Percentiles rank a stretch among this genome's conserved stretches.
These are phyloP conservation scores for Tenualosa ilisha DNA, from an alignment of 2,797 vertebrate genomes.

Conservation along the genomic window DNA sequence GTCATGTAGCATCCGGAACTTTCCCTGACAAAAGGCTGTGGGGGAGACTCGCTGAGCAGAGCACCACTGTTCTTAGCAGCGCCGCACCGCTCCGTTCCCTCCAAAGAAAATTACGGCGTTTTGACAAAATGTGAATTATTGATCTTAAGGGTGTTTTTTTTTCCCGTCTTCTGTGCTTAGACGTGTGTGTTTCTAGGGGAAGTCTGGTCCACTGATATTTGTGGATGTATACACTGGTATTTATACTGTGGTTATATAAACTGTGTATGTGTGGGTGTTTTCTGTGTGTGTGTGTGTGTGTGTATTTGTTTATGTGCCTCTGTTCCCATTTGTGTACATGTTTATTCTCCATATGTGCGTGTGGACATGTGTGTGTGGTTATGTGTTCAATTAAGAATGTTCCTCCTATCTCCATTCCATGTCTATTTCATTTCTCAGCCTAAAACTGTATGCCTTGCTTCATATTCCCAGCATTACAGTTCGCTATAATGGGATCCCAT, in stretches of 20 bases:
- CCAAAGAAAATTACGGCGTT: constrained; percentile 70
- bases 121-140: constrained; percentile 75
- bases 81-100: constrained; percentile 53
- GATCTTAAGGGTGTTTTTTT: constrained; percentile 66
- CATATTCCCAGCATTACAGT: not conserved
- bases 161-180: constrained; percentile 55
- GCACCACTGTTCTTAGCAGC: constrained; percentile 42
- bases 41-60: not conserved
- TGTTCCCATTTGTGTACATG: not conserved
- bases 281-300: constrained; percentile 33
- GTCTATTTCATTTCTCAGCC: not conserved
- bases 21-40: constrained; percentile 11
- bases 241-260: not conserved
- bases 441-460: not conserved
- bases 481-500: constrained; percentile 40
- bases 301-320: not conserved
- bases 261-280: constrained; percentile 5
- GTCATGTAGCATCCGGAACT: constrained; percentile 27
- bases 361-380: not conserved
- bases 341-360: not conserved
- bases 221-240: constrained; percentile 36
- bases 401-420: not conserved
- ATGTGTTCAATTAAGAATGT: not conserved
- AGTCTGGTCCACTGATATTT: not conserved
- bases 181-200: constrained; percentile 14